Evolutionary conservation across 2,888 invertebrate genomes (phyloP).

Genomic region (Colostygia pectinataria): DNA sequence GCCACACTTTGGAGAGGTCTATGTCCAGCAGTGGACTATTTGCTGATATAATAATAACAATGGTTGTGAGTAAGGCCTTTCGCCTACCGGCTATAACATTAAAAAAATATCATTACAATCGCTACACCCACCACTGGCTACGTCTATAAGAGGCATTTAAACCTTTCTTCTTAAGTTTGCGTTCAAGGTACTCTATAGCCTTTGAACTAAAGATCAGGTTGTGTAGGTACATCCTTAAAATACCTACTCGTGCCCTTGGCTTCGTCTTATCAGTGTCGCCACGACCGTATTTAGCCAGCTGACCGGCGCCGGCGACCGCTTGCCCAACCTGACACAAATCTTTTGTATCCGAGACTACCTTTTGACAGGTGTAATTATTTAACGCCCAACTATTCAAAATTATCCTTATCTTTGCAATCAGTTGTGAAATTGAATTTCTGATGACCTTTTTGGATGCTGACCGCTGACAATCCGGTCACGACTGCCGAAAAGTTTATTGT

Average conservation of each 20-base stretch:
- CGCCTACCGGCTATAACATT: too few species aligned
- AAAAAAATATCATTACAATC: too few species aligned
- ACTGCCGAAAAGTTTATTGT: conserved; percentile 14
- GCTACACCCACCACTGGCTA: too few species aligned
- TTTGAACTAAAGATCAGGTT: too few species aligned
- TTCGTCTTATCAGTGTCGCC: conserved; percentile 17
- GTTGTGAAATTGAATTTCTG: conserved; percentile 26
- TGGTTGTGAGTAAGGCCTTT: too few species aligned
- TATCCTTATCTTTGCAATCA: conserved; percentile 25
- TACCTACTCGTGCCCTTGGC: conserved; percentile 3
- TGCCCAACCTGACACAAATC: conserved; percentile 28
- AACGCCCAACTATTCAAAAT: conserved; percentile 13
- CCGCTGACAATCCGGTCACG: conserved; percentile 3
- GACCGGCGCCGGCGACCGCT: conserved; percentile 11
- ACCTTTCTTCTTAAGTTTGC: too few species aligned
- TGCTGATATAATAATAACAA: too few species aligned
- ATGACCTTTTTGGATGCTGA: conserved; percentile 17
- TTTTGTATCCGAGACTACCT: conserved; percentile 22
- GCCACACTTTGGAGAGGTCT: too few species aligned
- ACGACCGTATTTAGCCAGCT: conserved; percentile 15
- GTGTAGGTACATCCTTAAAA: too few species aligned
- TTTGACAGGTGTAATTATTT: conserved; percentile 24
- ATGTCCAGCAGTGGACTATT: too few species aligned
- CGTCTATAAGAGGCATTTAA: too few species aligned
- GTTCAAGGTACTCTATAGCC: too few species aligned